A percentile compares a stretch with the other conserved stretches of the same genome.
Conservation (phyloP, 2,797 vertebrate genomes). For the Brotogeris chrysoptera region DNA sequence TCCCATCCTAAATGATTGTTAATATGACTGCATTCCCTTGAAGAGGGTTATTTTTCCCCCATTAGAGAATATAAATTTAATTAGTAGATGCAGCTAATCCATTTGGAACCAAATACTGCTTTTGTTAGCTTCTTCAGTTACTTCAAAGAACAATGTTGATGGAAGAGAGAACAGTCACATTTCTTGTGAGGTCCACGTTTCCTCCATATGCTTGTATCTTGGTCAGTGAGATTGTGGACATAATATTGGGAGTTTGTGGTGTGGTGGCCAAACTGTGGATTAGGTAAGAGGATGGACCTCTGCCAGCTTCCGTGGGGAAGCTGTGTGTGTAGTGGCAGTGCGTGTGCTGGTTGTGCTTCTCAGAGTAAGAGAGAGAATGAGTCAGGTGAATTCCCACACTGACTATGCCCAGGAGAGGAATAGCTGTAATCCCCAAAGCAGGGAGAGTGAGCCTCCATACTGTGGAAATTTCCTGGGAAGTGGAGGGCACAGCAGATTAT, state of each 20-base stretch:
- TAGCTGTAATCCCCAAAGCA: not conserved
- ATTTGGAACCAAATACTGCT: not conserved
- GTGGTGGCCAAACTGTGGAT: not conserved
- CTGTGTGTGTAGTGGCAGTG: not conserved
- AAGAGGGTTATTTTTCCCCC: not conserved
- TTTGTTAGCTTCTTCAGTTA: not conserved
- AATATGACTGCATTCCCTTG: not conserved
- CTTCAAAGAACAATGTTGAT: not conserved
- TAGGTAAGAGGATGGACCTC: not conserved
- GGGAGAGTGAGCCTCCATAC: not conserved
- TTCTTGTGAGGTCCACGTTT: not conserved
- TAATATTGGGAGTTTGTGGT: accelerated
- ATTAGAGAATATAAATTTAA: not conserved
- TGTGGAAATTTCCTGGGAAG: not conserved
- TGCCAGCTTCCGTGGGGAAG: not conserved
- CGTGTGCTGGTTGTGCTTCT: not conserved
- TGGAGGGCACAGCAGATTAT: not conserved
- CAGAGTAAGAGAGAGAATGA: accelerated
- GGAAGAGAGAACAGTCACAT: not conserved
- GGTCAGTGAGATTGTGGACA: not conserved
- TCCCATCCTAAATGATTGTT: not conserved
- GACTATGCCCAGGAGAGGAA: not conserved
- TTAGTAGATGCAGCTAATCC: not conserved
- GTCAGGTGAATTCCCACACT: not conserved
- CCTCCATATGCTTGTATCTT: not conserved